Evolutionary conservation across 2,113 vertebrate species (phyloP).

Genomic region (Lynx canadensis): DNA sequence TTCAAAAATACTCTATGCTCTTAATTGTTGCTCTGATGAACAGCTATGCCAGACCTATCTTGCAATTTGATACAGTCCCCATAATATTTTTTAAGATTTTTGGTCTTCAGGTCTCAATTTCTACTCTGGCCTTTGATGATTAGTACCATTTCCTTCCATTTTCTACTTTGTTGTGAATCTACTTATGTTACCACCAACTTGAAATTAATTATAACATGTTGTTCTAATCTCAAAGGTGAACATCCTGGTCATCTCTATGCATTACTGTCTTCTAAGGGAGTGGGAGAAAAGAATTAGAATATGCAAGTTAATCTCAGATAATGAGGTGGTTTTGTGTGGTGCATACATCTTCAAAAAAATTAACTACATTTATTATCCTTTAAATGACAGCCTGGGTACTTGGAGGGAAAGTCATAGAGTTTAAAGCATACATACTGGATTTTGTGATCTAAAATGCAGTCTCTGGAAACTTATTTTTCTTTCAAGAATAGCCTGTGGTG

Average conservation of each 20-base stretch:
- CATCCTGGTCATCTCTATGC: constrained; percentile 40
- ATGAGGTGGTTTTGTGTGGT: constrained; percentile 58
- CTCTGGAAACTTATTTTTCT: constrained; percentile 21
- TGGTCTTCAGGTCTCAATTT: neutral
- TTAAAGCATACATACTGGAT: neutral
- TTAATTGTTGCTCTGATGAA: neutral
- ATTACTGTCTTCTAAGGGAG: constrained; percentile 31
- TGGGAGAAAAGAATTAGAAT: constrained; percentile 61
- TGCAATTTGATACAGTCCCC: neutral
- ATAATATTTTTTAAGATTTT: neutral
- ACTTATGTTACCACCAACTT: constrained; percentile 67
- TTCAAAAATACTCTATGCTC: neutral
- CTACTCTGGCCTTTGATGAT: neutral
- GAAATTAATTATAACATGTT: constrained; percentile 53
- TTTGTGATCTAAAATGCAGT: neutral
- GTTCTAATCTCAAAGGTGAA: constrained; percentile 27
- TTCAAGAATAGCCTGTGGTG: neutral
- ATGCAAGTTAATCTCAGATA: constrained; percentile 69
- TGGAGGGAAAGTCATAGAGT: neutral
- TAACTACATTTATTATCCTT: neutral
- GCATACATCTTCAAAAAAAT: constrained; percentile 46
- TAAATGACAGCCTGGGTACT: neutral
- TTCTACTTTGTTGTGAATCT: constrained; percentile 64
- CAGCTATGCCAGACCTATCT: neutral
- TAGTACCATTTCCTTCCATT: constrained; percentile 46